phyloP scores from a whole-genome alignment of 2,888 invertebrate genomes.

The Tiphia femorata region DNA sequence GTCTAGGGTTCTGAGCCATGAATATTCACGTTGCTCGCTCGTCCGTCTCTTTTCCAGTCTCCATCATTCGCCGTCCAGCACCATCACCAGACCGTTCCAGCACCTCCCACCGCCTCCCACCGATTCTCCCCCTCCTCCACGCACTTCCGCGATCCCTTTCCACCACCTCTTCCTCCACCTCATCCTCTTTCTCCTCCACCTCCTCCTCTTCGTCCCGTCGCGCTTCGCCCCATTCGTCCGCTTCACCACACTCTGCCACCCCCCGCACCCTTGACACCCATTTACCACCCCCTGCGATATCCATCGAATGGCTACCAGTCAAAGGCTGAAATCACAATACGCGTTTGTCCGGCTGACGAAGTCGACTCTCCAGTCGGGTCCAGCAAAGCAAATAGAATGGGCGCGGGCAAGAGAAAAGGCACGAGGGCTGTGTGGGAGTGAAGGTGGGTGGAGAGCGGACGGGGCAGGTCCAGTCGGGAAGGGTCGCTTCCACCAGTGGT shows the following conservation, averaged over 20 bases:
- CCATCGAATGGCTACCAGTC: slow-evolving; percentile 58
- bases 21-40: slow-evolving; percentile 58
- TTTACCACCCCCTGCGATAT: slow-evolving; percentile 46
- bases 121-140: slow-evolving; percentile 37
- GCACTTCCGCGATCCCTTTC: slow-evolving; percentile 32
- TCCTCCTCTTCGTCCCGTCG: slow-evolving; percentile 10
- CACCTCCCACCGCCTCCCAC: slow-evolving; percentile 28
- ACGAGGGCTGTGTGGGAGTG: slow-evolving; percentile 3
- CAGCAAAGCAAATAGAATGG: slow-evolving; percentile 60
- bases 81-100: slow-evolving; percentile 19
- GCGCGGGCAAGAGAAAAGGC: slow-evolving; percentile 16
- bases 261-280: slow-evolving; percentile 33
- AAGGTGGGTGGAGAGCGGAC: slow-evolving; percentile 5
- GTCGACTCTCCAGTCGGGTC: slow-evolving; percentile 46
- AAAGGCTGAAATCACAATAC: slow-evolving; percentile 68
- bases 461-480: too few species aligned
- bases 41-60: slow-evolving; percentile 51
- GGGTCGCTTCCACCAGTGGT: too few species aligned
- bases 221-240: slow-evolving; percentile 14
- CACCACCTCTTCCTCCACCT: slow-evolving; percentile 16
- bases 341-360: slow-evolving; percentile 68
- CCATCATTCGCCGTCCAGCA: slow-evolving; percentile 6
- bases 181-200: slow-evolving; percentile 21
- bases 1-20: slow-evolving; percentile 57
- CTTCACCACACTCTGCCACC: too few species aligned